Evolutionary conservation across 1,140 invertebrate species (phyloP), one percentile per base, ranked within the genome.

Genomic region (Dufourea novaeangliae): DNA sequence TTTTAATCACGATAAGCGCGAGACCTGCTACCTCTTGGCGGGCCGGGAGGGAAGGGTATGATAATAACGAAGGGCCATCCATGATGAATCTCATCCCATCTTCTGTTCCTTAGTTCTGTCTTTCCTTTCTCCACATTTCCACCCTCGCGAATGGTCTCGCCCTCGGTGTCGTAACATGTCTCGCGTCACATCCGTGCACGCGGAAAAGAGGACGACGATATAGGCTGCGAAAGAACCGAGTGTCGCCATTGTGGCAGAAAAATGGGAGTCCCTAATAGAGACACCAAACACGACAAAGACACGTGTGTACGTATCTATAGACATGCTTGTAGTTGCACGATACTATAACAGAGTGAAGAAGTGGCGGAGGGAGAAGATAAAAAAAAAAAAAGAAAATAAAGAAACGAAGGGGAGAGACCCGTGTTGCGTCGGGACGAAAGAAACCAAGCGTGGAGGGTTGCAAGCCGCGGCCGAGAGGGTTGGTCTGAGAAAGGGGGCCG

Each of bases 241-340:
- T 68, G 72, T 68, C 79, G 76, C 20, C 25, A 29, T 78, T 64
- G 62, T 82, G 79, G 50, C 68, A 77, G 68, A 66, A 82, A 82
- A 83, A 83, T 82, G 80, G 68, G 72, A 83, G 50, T 77, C 62
- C 32, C 80, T 64, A 54, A 69, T 70, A 76, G 50, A 71, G 73
- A 59, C 34, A 59, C 39, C n/a, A 37, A 37, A 61, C 57, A 10
- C 39, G 25, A 20, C 11, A 32, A 37, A 46, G 25, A 7, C 50
- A 29, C 27, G 54, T 12, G 22, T 12, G 54, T 17, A 14, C 20
- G 14, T 6, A 17, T 2, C 5, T 2, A 12, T 5, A 17, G 1
- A 4, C 6, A 3, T 1, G 27, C 6, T 4, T 1, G 54, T 57
- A 11, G 1, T 11, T 11, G 59, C 1, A 39, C 1, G 32, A 29